These are phyloP conservation scores for Troilus luridus DNA, from an alignment of 2,888 invertebrate species.

Conservation along the genomic window DNA sequence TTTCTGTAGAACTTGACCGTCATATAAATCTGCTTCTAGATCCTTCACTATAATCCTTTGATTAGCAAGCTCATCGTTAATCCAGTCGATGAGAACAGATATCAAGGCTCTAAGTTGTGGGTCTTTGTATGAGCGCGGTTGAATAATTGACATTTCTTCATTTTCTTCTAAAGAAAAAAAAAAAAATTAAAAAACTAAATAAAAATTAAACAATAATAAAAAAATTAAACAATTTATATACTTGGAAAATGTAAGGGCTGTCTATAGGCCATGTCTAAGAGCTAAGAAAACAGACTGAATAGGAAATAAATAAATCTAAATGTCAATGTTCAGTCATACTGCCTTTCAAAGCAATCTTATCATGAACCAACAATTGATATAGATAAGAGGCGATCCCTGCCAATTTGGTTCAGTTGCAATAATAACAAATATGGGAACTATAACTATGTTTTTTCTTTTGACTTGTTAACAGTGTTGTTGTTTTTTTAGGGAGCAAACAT, in stretches of 20 bases:
- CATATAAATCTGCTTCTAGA: constrained; percentile 96
- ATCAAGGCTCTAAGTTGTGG: constrained; percentile 88
- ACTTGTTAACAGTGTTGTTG: background rate
- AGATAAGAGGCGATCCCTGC: constrained; percentile 35
- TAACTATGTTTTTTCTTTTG: background rate
- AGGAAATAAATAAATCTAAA: constrained; percentile 12
- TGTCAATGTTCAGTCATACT: constrained; percentile 22
- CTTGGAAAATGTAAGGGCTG: constrained; percentile 27
- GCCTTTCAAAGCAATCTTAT: constrained; percentile 41
- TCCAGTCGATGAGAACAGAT: constrained; percentile 94
- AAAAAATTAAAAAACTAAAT: background rate
- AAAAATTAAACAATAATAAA: constrained; percentile 57
- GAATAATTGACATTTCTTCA: constrained; percentile 96
- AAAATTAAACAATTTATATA: background rate
- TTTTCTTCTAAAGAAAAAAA: constrained; percentile 82
- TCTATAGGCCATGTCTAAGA: background rate
- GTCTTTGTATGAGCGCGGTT: constrained; percentile 89
- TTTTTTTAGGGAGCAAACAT: background rate
- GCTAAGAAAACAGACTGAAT: constrained; percentile 47
- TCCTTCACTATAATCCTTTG: constrained; percentile 98
- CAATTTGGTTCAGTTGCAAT: constrained; percentile 41
- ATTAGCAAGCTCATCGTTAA: constrained; percentile 96
- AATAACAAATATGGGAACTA: background rate
- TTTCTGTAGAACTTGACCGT: constrained; percentile 90
- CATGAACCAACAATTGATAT: constrained; percentile 38